Evolutionary conservation across 2,888 invertebrate genomes (phyloP).

Genomic region (Eilema griseolum): DNA sequence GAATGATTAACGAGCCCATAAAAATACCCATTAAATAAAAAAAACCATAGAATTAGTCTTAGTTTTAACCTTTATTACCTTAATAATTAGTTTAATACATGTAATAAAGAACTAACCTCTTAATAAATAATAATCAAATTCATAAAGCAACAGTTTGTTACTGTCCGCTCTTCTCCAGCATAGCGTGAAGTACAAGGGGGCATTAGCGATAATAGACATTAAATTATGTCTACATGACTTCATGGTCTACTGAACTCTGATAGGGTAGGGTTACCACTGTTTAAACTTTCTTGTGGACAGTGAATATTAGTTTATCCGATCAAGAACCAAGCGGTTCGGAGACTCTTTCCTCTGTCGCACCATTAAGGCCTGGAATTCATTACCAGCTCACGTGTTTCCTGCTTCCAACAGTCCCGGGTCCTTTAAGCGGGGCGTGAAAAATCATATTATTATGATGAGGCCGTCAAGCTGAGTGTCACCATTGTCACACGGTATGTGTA

Average conservation of each 20-base stretch:
- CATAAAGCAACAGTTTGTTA: conserved; percentile 21
- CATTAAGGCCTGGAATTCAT: too few relatives aligned
- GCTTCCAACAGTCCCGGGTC: too few relatives aligned
- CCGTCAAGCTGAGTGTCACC: too few relatives aligned
- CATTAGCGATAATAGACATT: conserved; percentile 42
- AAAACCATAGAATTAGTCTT: not conserved
- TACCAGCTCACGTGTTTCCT: too few relatives aligned
- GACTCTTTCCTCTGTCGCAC: too few relatives aligned
- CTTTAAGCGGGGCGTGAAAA: too few relatives aligned
- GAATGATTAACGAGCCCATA: not conserved
- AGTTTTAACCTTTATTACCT: not conserved
- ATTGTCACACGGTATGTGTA: too few relatives aligned
- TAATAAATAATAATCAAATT: not conserved
- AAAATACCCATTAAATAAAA: not conserved
- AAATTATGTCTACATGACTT: conserved; percentile 30
- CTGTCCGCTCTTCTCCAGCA: conserved; percentile 26
- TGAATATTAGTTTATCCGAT: not conserved
- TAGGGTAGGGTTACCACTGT: not conserved
- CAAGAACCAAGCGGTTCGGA: too few relatives aligned
- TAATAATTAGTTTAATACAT: conserved; percentile 1
- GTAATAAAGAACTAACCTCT: not conserved
- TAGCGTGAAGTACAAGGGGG: conserved; percentile 31
- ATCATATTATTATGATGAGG: too few relatives aligned
- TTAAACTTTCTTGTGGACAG: not conserved
- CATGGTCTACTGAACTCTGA: conserved; percentile 18